Evolutionary conservation across 2,888 invertebrate genomes (phyloP), one percentile per base, ranked within the genome.

Genomic region (Polyommatus iphigenia): DNA sequence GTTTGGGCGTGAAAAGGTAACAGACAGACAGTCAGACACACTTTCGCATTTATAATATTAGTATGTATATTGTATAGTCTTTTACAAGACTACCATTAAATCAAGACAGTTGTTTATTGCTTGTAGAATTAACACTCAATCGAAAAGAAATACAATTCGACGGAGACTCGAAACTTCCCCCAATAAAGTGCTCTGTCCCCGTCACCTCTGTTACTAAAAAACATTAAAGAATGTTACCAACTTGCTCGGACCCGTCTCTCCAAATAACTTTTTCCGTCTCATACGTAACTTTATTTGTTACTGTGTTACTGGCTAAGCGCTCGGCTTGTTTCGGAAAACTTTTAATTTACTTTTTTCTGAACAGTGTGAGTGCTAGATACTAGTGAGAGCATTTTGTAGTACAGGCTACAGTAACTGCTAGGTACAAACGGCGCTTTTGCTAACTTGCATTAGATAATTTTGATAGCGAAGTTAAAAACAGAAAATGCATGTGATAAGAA

Each of bases 201-300:
- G 75, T 75, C 75, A 75, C 75, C 54, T 75, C 50, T 54, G 54
- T 75, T 54, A 29, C 75, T 54, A 32, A 75, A 75, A 75, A 50
- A 75, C 75, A 75, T 75, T 75, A 32, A 75, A 54, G 73, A 73
- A 73, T 50, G 73, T 73, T 75, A 50, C 46, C 75, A 75, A 75
- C 54, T 75, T 50, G 75, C 18, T 29, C 50, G 50, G 29, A 75
- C 75, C 54, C 50, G 75, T 75, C 75, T 54, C 29, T 46, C 75
- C 75, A 7, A 54, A 54, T 75, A 75, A 75, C 72, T 41, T 72
- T 41, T 18, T 41, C 72, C 72, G 72, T 72, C 67, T 72, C 72
- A 72, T 72, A 72, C 72, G 41, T 36, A 41, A 41, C 72, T 72
- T 72, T 72, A 72, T 72, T 72, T 72, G 72, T 41, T 32, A 41